phyloP scores from a whole-genome alignment of 2,113 vertebrate genomes.

The Jaculus jaculus region DNA sequence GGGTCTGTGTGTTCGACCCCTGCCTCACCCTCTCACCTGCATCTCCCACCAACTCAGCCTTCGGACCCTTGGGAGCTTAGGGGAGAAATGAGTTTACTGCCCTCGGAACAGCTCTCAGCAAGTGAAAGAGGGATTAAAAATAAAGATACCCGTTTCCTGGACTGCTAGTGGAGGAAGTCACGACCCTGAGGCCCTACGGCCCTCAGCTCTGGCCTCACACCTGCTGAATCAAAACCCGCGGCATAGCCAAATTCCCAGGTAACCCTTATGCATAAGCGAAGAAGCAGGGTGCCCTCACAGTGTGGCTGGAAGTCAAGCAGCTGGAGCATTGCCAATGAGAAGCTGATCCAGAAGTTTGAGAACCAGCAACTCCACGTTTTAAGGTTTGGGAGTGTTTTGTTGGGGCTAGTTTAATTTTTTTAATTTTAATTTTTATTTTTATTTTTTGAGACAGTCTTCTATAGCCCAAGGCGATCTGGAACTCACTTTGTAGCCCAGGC shows the following conservation, averaged over 20 bases:
- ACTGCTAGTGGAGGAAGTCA: no score
- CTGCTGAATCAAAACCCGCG: neutral
- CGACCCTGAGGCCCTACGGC: neutral
- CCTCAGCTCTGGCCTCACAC: neutral
- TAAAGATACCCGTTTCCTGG: neutral
- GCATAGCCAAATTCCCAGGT: neutral
- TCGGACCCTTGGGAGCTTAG: neutral
- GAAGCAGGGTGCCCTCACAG: neutral
- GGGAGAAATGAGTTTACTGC: neutral
- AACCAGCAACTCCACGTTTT: neutral
- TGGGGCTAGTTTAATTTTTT: no score
- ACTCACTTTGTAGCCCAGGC: neutral
- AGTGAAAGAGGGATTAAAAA: rapidly evolving
- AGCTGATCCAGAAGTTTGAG: neutral
- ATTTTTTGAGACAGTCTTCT: no score
- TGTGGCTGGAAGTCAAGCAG: neutral
- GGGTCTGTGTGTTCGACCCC: rapidly evolving
- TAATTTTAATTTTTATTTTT: no score
- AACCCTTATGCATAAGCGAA: rapidly evolving
- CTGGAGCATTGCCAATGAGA: neutral
- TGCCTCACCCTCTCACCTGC: rapidly evolving
- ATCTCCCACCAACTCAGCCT: neutral
- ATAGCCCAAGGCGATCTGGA: neutral
- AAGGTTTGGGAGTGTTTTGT: neutral
- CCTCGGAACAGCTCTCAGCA: rapidly evolving